phyloP scores from a whole-genome alignment of 2,113 vertebrate genomes.

The Propithecus coquereli region DNA sequence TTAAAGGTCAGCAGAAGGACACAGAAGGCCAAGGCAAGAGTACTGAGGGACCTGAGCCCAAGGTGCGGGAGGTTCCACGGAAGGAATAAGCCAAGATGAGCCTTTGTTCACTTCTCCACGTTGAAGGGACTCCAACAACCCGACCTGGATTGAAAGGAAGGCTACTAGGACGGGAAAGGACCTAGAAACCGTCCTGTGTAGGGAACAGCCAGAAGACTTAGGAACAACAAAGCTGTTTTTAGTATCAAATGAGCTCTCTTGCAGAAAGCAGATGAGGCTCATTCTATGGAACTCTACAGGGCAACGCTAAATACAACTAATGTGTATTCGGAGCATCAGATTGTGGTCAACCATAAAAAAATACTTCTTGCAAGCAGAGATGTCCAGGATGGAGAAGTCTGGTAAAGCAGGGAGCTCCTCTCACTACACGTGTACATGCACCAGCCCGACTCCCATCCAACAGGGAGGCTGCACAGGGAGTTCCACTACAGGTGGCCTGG shows the following conservation, averaged over 20 bases:
- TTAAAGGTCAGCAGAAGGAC: background rate
- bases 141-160: background rate
- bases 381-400: background rate
- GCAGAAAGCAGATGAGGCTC: background rate
- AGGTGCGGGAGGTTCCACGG: background rate
- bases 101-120: background rate
- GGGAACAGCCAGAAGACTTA: background rate
- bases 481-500: background rate
- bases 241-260: background rate
- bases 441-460: background rate
- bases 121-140: background rate
- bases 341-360: background rate
- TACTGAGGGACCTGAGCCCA: background rate
- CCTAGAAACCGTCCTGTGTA: background rate
- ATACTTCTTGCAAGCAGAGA: background rate
- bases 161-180: background rate
- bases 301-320: background rate
- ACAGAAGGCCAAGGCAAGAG: background rate
- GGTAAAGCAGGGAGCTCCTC: background rate
- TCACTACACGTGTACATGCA: background rate
- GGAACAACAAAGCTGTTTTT: background rate
- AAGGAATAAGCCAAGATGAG: background rate
- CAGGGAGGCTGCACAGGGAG: background rate
- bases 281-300: background rate
- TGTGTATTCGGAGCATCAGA: background rate